Conservation (phyloP, 2,797 vertebrate species). For the Steatocranus sp. region DNA sequence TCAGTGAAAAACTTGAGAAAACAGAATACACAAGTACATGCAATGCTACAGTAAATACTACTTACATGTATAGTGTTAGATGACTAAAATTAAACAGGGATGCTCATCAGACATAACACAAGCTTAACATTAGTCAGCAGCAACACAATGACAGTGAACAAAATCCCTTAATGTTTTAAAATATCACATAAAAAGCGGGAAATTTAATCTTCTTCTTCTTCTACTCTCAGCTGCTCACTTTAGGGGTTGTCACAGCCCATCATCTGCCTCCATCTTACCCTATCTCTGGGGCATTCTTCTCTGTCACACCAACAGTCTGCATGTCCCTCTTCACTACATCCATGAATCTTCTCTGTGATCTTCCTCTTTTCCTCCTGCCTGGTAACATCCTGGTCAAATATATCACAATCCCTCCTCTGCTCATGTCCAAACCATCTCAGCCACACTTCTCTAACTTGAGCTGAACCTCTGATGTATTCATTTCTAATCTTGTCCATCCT, state of each 20-base stretch:
- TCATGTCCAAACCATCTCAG: not conserved
- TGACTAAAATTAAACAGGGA: not conserved
- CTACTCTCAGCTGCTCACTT: not conserved
- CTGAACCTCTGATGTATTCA: not conserved
- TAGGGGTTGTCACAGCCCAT: not conserved
- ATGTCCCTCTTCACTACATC: accelerated
- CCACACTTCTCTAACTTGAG: accelerated
- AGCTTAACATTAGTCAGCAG: not conserved
- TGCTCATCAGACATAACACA: not conserved
- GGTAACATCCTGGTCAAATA: not conserved
- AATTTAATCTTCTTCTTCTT: not conserved
- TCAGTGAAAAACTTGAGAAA: not conserved
- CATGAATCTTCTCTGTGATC: not conserved
- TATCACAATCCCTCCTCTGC: not conserved
- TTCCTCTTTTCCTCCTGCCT: not conserved
- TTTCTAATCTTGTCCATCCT: not conserved
- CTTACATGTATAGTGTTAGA: not conserved
- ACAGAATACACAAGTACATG: not conserved
- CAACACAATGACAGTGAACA: not conserved
- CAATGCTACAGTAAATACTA: not conserved
- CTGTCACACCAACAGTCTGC: accelerated
- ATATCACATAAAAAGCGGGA: not conserved
- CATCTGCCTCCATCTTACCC: not conserved
- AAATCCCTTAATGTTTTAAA: not conserved
- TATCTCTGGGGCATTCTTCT: not conserved